Conservation (phyloP, 2,888 invertebrate species). For the Phorcus lineatus region DNA sequence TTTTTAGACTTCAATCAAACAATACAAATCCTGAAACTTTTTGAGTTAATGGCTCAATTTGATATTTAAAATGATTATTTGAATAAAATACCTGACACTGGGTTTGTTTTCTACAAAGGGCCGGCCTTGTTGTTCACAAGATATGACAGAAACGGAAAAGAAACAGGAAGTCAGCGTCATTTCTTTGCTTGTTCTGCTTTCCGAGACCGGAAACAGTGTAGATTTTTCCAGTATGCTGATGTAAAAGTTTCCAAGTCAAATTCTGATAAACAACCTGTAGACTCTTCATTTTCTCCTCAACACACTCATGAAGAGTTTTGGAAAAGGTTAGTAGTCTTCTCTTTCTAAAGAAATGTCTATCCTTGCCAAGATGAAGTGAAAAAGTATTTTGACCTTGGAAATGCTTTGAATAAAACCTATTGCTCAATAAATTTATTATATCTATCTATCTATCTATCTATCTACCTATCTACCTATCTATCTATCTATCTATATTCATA, state of each 20-base stretch:
- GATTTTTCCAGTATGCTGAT: slow-evolving; percentile 81
- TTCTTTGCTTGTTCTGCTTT: slow-evolving; percentile 91
- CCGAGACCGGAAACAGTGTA: slow-evolving; percentile 86
- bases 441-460: no score
- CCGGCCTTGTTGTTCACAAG: slow-evolving; percentile 61
- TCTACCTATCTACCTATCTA: no score
- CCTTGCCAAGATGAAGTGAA: no score
- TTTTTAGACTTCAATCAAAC: no score
- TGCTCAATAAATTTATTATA: no score
- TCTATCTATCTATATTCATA: no score
- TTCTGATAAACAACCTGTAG: slow-evolving; percentile 75
- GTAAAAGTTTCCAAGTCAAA: slow-evolving; percentile 76
- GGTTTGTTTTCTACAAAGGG: slow-evolving; percentile 46
- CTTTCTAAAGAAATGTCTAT: neutral
- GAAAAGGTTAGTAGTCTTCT: slow-evolving; percentile 42
- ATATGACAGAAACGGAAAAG: slow-evolving; percentile 34
- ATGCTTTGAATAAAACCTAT: no score
- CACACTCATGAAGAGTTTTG: slow-evolving; percentile 38
- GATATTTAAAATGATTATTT: no score
- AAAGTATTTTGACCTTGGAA: no score
- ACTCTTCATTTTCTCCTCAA: slow-evolving; percentile 17
- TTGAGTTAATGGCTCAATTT: no score
- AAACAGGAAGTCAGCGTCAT: slow-evolving; percentile 56
- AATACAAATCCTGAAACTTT: no score
- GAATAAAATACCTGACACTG: no score